Evolutionary conservation across 2,797 vertebrate species (phyloP), one percentile per base, ranked within the genome.

Genomic region (Apogon hyalosoma): DNA sequence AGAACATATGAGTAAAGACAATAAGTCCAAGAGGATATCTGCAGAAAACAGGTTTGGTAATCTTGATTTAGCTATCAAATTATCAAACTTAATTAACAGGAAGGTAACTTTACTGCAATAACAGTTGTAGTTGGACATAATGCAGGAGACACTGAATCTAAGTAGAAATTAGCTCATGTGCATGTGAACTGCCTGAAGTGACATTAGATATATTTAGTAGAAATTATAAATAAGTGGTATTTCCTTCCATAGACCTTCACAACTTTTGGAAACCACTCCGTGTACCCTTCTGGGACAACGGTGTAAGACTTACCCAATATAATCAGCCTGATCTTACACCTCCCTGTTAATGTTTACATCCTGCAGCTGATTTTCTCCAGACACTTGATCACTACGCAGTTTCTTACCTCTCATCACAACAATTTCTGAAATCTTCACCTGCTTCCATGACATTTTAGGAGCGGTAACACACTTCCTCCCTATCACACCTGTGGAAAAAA

Each of bases 331-430:
- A 9, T 72, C 14, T 0, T 77, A 15, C 19, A 24, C 47, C 36
- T 84, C 5, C 73, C 75, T 11, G 2, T 52, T 54, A 63, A 42
- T 28, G 47, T 65, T 73, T 81, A 66, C 43, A 56, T 85, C 41
- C 49, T 84, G 52, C 36, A 59, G 11, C 36, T 82, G 60, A 83
- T 86, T 8, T 8, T 65, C 19, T 77, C 72, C 3, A 42, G 28
- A 48, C 24, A 48, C 11, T n/a, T 28, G 43, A 45, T 76, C 50
- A 58, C 49, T 11, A 40, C 16, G 0, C 60, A 86, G 36, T 52
- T 83, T n/a, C n/a, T n/a, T n/a, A n/a, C n/a, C 36, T 75, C 63
- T 18, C 2, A 54, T 33, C 11, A 82, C 40, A 72, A 73, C 7
- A 11, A 14, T 83, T 46, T 66, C 60, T 48, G 70, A 77, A 43